Base-by-base conservation (phyloP, 2,797 vertebrate species). In the Uromys caudimaculatus region DNA sequence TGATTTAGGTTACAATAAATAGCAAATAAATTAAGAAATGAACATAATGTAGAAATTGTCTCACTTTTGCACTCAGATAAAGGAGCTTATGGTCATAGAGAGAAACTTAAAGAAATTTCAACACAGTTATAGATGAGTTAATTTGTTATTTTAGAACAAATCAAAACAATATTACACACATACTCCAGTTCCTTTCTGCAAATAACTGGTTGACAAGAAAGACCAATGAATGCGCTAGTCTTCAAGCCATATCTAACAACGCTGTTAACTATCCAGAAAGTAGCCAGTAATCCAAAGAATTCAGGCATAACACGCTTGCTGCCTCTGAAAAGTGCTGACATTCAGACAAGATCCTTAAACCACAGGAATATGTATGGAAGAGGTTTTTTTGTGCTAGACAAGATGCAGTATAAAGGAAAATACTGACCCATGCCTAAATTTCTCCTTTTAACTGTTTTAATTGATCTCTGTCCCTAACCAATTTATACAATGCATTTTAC, bases 1-100 rank as follows among this genome's bases (percentile, higher is more conserved):
- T 23, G 82, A 75, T 90, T 95, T 19, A 91, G 29, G 6, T 69
- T 90, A 77, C 17, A 94, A 23, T 13, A 96, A 77, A 96, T 87
- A 94, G 3, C 3, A 82, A 94, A 29, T n/a, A 87, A 94, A 93
- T 24, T 84, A 35, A n/a, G 44, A 67, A 86, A 52, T 91, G 50
- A 88, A 88, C 8, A 52, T 90, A 2, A 88, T 41, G 27, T 32
- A 44, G 50, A 41, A 71, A 73, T 29, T 79, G 10, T 86, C 86
- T 56, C 29, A 93, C 0, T 71, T 85, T 90, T 21, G 17, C 3
- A 77, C 6, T 67, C 35, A 35, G 41, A 32, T 24, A 76, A 54
- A 27, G 4, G 3, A 4, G 0, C 6, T 32, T 11, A 1, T n/a
- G 17, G 82, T 85, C 29, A 77, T 58, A 84, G 95, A 79, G 82